phyloP scores from a whole-genome alignment of 2,888 invertebrate genomes.

The Corbicula japonica region DNA sequence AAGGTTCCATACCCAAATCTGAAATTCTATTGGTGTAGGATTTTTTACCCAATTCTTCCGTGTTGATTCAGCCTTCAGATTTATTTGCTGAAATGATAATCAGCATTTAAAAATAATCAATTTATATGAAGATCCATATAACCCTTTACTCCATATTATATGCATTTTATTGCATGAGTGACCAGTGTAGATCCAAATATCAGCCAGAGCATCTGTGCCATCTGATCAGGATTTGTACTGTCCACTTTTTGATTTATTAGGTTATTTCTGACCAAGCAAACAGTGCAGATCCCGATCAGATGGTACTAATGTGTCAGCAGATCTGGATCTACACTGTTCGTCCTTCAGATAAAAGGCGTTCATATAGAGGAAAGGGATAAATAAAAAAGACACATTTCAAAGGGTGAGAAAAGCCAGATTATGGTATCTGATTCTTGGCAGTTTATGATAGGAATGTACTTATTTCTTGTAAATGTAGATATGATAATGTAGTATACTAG shows the following conservation, averaged over 20 bases:
- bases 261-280: background rate
- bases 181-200: background rate
- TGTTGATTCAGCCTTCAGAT: constrained; percentile 88
- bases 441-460: too few species aligned
- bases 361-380: too few species aligned
- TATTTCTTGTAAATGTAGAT: too few species aligned
- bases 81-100: constrained; percentile 63
- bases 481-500: too few species aligned
- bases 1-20: constrained; percentile 82
- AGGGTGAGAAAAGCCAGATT: too few species aligned
- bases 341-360: too few species aligned
- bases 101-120: background rate
- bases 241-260: background rate
- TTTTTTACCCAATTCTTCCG: constrained; percentile 92
- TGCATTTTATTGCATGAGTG: background rate
- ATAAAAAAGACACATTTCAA: too few species aligned
- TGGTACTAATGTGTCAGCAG: constrained; percentile 43
- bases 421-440: too few species aligned
- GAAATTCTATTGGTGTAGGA: constrained; percentile 86
- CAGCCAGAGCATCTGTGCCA: background rate
- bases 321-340: too few species aligned
- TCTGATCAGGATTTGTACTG: background rate
- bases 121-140: background rate
- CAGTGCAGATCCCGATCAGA: background rate
- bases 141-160: background rate